Evolutionary conservation across 2,113 vertebrate species (phyloP).

Genomic region (Philantomba maxwellii): DNA sequence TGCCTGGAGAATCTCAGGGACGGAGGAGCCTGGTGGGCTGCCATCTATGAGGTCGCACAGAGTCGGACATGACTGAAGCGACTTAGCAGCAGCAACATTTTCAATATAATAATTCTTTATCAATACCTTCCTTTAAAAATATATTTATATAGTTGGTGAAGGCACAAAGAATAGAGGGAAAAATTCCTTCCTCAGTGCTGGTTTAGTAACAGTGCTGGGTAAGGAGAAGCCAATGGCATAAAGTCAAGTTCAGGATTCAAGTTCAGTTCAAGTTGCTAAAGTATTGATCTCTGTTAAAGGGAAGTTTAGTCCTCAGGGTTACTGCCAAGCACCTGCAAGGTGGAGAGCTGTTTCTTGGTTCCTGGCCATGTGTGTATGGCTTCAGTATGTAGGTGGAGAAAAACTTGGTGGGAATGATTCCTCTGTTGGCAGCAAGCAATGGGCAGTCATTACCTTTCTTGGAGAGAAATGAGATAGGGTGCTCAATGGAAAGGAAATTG

Average conservation of each 20-base stretch:
- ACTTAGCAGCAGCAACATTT: neutral
- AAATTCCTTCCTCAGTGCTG: neutral
- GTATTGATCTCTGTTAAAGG: neutral
- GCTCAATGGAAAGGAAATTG: neutral
- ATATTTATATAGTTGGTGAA: neutral
- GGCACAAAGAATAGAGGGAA: neutral
- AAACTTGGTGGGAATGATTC: neutral
- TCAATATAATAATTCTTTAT: neutral
- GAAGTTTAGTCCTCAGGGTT: neutral
- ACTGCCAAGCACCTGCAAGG: neutral
- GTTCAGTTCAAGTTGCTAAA: neutral
- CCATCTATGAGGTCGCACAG: no score
- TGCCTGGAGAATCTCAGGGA: no score
- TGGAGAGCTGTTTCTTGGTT: neutral
- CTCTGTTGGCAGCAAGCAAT: neutral
- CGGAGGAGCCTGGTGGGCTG: no score
- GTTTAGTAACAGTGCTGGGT: neutral
- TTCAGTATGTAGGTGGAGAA: neutral
- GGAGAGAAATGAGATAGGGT: neutral
- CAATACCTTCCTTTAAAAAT: neutral
- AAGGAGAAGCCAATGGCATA: neutral
- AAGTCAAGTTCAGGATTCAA: neutral
- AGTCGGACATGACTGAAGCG: fast-evolving
- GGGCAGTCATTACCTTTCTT: neutral
- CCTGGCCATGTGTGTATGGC: neutral